Conservation (phyloP, 1,140 invertebrate species). For the Eciton burchellii region DNA sequence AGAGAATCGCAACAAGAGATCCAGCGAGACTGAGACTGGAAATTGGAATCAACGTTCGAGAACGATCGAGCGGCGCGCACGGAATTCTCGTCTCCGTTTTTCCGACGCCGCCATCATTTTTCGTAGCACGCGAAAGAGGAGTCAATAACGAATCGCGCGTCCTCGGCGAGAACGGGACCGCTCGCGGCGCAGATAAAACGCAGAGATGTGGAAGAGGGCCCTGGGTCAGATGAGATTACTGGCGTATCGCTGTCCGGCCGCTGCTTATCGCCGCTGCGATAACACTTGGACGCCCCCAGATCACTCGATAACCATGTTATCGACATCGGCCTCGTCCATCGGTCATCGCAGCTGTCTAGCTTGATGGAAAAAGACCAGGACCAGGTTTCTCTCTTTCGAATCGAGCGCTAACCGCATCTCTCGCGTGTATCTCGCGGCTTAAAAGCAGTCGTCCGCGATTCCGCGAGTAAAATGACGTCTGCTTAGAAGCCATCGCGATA, state of each 20-base stretch:
- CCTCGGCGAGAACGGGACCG: constrained; percentile 14
- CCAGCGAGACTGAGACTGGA: neutral
- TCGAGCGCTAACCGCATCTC: too few species aligned
- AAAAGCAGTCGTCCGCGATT: neutral
- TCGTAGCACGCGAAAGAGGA: neutral
- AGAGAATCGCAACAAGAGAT: neutral
- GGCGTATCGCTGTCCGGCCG: constrained; percentile 76
- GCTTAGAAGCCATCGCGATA: neutral
- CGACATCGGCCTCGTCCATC: constrained; percentile 80
- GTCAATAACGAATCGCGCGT: constrained; percentile 43
- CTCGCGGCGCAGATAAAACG: constrained; percentile 54
- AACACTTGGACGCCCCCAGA: constrained; percentile 85
- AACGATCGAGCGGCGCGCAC: too few species aligned
- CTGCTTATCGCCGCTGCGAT: constrained; percentile 80
- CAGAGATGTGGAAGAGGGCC: constrained; percentile 61
- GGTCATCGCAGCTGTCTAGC: constrained; percentile 72
- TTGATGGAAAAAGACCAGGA: constrained; percentile 72
- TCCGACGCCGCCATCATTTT: neutral
- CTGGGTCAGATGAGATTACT: constrained; percentile 84
- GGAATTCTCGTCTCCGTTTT: neutral
- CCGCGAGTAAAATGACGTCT: neutral
- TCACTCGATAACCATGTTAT: constrained; percentile 83
- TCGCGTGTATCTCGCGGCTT: neutral
- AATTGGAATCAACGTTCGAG: too few species aligned
- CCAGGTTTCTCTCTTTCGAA: neutral